Conservation (phyloP, 2,888 invertebrate species). For the Dasypogon diadema region DNA sequence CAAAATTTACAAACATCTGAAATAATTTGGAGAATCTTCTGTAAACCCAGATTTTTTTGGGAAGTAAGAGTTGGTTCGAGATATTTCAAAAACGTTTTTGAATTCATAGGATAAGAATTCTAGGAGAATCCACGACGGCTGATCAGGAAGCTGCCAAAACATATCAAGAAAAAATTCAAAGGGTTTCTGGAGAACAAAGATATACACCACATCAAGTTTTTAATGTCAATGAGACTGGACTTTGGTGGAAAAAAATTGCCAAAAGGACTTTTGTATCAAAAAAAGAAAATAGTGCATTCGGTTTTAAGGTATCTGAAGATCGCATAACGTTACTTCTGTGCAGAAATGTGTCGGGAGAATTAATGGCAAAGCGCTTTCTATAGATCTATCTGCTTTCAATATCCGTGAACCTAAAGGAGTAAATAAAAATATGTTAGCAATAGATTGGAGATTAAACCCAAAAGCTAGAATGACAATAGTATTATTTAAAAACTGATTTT, state of each 20-base stretch:
- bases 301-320: too few relatives aligned
- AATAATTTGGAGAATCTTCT: conserved; percentile 57
- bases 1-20: conserved; percentile 57
- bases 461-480: conserved; percentile 11
- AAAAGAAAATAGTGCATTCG: neutral
- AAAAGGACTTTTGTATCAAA: neutral
- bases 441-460: conserved; percentile 12
- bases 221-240: neutral
- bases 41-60: conserved; percentile 54
- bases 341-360: conserved; percentile 9
- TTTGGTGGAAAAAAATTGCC: neutral
- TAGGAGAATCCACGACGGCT: conserved; percentile 55
- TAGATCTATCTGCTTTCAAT: neutral
- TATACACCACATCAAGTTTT: conserved; percentile 40
- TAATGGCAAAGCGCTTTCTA: neutral
- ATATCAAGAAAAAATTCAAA: conserved; percentile 49
- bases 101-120: conserved; percentile 56
- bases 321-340: too few relatives aligned
- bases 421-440: conserved; percentile 15
- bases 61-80: conserved; percentile 57
- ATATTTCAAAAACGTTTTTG: conserved; percentile 55
- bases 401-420: neutral
- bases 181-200: conserved; percentile 51
- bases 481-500: conserved; percentile 4
- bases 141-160: conserved; percentile 53